These are phyloP conservation scores for Hetaerina titia DNA, from an alignment of 2,888 invertebrate species.

Conservation along the genomic window DNA sequence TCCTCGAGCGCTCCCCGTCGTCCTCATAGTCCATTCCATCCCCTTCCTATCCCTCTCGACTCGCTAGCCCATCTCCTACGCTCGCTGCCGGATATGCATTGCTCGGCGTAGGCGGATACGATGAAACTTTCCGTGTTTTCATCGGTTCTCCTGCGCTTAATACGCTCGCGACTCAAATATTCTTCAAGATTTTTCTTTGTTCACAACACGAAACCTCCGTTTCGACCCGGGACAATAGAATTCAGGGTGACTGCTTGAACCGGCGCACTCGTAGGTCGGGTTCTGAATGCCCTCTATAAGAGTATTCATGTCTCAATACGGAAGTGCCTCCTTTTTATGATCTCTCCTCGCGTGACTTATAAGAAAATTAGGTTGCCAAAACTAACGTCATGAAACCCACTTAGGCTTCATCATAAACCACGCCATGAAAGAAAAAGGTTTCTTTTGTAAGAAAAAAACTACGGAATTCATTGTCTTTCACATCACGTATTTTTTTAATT, in stretches of 20 bases:
- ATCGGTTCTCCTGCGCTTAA: not conserved
- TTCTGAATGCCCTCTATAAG: not conserved
- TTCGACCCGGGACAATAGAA: not conserved
- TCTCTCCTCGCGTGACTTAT: too few species aligned
- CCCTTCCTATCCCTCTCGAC: not conserved
- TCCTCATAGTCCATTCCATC: not conserved
- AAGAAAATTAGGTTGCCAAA: too few species aligned
- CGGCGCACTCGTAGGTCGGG: not conserved
- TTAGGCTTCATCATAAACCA: too few species aligned
- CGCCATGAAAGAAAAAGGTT: too few species aligned
- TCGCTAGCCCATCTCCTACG: not conserved
- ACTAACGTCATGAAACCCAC: too few species aligned
- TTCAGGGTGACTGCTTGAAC: not conserved
- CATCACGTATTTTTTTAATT: too few species aligned
- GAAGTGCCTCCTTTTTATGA: too few species aligned
- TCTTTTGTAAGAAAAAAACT: too few species aligned
- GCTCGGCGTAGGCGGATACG: slow-evolving; percentile 32
- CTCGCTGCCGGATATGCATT: slow-evolving; percentile 12
- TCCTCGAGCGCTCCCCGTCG: not conserved
- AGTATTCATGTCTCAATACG: not conserved
- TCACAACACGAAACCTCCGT: not conserved
- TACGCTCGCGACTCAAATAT: not conserved
- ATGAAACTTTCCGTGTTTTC: not conserved
- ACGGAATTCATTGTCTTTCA: too few species aligned
- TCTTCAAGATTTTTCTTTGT: not conserved